phyloP scores from a whole-genome alignment of 2,888 invertebrate genomes.

The Caenorhabditis sulstoni region DNA sequence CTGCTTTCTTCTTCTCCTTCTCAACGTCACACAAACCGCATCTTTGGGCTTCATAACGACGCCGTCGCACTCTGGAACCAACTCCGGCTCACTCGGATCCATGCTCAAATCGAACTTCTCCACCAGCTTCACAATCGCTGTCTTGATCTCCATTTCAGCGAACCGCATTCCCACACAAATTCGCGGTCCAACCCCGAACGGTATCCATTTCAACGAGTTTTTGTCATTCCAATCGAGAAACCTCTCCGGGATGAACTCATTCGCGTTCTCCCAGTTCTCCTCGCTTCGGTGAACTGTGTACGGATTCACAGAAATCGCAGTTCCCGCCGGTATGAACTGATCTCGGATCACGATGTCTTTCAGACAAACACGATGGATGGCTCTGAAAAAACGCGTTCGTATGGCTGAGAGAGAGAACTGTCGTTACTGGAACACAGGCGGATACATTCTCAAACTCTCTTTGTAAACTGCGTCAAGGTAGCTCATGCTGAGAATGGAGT shows the following conservation, averaged over 20 bases:
- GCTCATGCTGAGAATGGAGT: conserved; percentile 61
- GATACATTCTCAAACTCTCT: conserved; percentile 73
- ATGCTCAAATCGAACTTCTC: conserved; percentile 49
- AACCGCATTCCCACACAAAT: conserved; percentile 77
- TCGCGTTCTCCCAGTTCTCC: conserved; percentile 69
- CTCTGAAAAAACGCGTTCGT: too few relatives aligned
- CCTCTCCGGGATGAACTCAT: conserved; percentile 71
- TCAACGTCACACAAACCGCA: conserved; percentile 1
- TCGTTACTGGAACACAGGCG: conserved; percentile 71
- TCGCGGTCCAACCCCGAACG: conserved; percentile 76
- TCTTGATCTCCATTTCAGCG: conserved; percentile 77
- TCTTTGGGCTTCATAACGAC: conserved; percentile 41
- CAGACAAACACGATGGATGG: conserved; percentile 66
- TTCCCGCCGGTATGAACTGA: conserved; percentile 59
- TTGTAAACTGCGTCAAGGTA: conserved; percentile 77
- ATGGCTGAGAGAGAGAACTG: too few relatives aligned
- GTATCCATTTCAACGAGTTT: conserved; percentile 70
- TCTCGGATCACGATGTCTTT: conserved; percentile 61
- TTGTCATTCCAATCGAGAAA: conserved; percentile 58
- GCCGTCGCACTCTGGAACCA: conserved; percentile 31
- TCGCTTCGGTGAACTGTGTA: conserved; percentile 58
- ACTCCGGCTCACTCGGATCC: conserved; percentile 15
- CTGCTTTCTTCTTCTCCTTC: too few relatives aligned
- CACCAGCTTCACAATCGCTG: conserved; percentile 65
- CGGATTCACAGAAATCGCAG: conserved; percentile 39